A percentile compares a stretch with the other conserved stretches of the same genome.
Evolutionary conservation across 1,140 invertebrate genomes (phyloP).

Genomic region (Coenobita brevimanus): DNA sequence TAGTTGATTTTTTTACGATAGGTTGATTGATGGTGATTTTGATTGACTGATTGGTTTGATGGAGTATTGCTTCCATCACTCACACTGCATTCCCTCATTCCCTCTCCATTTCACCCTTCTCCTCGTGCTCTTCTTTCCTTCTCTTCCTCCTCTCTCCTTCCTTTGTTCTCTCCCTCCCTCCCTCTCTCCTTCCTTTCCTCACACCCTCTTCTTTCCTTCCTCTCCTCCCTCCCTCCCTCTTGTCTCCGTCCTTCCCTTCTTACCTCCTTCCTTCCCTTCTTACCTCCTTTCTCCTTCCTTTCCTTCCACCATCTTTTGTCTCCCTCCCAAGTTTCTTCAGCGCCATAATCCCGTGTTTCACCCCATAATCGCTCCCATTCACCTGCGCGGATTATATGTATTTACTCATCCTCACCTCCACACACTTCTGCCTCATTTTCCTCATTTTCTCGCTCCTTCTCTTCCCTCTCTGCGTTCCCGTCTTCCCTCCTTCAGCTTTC

Average conservation of each 20-base stretch:
- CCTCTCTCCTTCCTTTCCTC: background rate
- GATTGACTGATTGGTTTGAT: too few species aligned
- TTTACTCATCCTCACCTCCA: too few species aligned
- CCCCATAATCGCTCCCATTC: too few species aligned
- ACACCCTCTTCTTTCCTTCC: background rate
- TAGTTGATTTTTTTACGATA: too few species aligned
- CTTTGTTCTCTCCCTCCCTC: background rate
- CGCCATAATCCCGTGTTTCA: too few species aligned
- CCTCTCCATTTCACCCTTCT: background rate
- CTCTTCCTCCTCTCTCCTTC: background rate
- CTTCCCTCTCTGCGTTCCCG: background rate
- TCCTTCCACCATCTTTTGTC: background rate
- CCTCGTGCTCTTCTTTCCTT: background rate
- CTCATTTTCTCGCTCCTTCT: background rate
- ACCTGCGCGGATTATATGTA: too few species aligned
- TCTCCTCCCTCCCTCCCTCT: background rate
- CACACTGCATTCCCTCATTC: too few species aligned
- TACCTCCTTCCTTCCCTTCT: background rate
- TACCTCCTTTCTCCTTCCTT: background rate
- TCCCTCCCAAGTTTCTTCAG: background rate
- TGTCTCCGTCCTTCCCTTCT: background rate
- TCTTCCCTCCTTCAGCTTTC: background rate
- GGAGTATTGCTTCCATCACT: too few species aligned
- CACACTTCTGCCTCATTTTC: too few species aligned
- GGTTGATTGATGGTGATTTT: too few species aligned